Evolutionary conservation across 2,113 vertebrate species (phyloP), one percentile per base, ranked within the genome.

Genomic region (Oncorhynchus masou): DNA sequence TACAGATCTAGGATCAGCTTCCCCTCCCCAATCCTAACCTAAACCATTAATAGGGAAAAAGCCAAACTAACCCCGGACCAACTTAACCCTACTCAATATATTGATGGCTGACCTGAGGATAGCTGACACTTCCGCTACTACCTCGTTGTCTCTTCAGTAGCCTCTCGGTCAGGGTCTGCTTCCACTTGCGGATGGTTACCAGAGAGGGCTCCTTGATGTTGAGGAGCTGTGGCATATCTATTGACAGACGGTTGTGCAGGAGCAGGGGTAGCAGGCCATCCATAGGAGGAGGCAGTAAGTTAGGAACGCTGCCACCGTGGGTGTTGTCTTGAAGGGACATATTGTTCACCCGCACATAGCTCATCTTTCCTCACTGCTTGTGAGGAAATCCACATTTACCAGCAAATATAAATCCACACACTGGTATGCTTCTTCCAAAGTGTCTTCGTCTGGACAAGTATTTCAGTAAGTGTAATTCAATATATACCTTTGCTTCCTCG

Each of bases 121-220:
- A 90, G 74, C 86, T 87, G 82, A 86, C 39, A 22, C 24, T 79
- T 75, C 70, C 84, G 74, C 76, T 54, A 15, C 51, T 71, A 24
- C 39, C 39, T 9, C 2, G 9, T 11, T 83, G 81, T 57, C 84
- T 91, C 86, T 90, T 94, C 79, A 89, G 90, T 24, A 91, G 86
- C 68, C 89, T 90, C 59, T 92, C 87, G 3, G 90, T 83, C 82
- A 92, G 57, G 48, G 65, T 91, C 67, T 92, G 89, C 68, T 90
- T 91, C 93, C 92, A 93, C 74, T 83, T 91, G 86, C 91, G 88
- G 71, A 94, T 74, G 19, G 88, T 88, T 29, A 89, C 79, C 70
- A 93, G 82, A 1, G 88, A 93, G 59, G 91, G 89, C 90, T 89
- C 91, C 75, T 85, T 92, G n/a, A 87, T 27, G 27, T 27, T 27